Conservation (phyloP, 2,888 invertebrate genomes). For the Sceliomorpha sp. region DNA sequence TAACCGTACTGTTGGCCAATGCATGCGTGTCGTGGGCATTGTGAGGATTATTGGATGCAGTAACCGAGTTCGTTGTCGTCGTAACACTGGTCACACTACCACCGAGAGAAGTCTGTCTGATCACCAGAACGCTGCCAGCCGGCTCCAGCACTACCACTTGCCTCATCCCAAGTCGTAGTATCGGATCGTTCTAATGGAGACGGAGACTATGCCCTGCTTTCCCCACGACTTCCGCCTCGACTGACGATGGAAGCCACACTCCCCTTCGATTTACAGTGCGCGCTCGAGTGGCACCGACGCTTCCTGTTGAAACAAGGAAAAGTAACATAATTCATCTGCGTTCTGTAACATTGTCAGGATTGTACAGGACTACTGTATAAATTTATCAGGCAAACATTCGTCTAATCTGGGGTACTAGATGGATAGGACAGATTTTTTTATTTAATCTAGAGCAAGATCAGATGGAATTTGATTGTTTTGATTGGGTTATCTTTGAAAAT, state of each 20-base stretch:
- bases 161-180: constrained; percentile 29
- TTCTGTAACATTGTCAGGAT: too few species aligned
- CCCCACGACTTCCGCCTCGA: constrained; percentile 10
- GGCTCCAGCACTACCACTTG: constrained; percentile 66
- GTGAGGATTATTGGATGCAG: constrained; percentile 58
- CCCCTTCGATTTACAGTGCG: constrained; percentile 8
- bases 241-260: neutral
- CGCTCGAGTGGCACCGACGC: constrained; percentile 6
- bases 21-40: constrained; percentile 68
- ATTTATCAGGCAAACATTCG: too few species aligned
- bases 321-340: neutral
- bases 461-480: neutral
- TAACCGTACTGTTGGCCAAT: constrained; percentile 65
- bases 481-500: too few species aligned
- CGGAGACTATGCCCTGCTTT: constrained; percentile 13
- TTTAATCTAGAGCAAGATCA: neutral
- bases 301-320: constrained; percentile 7
- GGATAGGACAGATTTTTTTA: too few species aligned
- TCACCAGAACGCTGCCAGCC: constrained; percentile 78
- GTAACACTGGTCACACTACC: constrained; percentile 65
- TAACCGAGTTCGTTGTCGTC: constrained; percentile 62
- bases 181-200: constrained; percentile 27
- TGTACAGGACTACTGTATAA: too few species aligned
- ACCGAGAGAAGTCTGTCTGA: constrained; percentile 74
- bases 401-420: too few species aligned